Evolutionary conservation across 2,113 vertebrate species (phyloP), one percentile per base, ranked within the genome.

Genomic region (Callithrix jacchus): DNA sequence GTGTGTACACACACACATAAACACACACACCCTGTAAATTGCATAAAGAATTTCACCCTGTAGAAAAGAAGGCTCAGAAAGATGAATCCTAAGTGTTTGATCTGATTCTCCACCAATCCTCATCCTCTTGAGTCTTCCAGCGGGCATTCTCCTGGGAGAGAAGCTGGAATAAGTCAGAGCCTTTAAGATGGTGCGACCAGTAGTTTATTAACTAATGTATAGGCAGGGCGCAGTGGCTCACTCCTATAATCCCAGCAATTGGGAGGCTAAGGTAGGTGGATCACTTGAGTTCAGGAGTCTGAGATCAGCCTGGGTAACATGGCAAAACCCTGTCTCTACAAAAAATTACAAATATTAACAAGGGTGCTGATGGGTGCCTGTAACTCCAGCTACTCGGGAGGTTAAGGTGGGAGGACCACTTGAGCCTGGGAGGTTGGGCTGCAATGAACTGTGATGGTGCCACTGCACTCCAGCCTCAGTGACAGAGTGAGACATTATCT

Each of bases 41-140:
- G 27, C 79, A 45, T 86, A 49, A 86, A 90, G 45, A 89, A 88
- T 89, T 90, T 96, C 21, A 70, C 66, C 73, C 47, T 89, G 20
- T 64, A 76, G 52, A 40, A 93, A 95, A 85, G 64, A 79, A 64
- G 47, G n/a, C 8, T 25, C 66, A 56, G 42, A 52, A 96, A 91
- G 42, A 64, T 68, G 58, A 82, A 7, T 85, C 77, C 42, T 18
- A 64, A 80, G 16, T 17, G 27, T 92, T 54, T 76, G 80, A 7
- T 93, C 49, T 94, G 66, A 91, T 93, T 94, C 27, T 92, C 66
- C 42, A 70, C 87, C 64, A 93, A 45, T 1, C 27, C 73, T 27
- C 27, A 87, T n/a, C 18, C 17, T 52, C 76, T 17, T 40, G 77
- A 68, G 56, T 86, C 76, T 68, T 95, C 32, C 35, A 66, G 27